Evolutionary conservation across 2,888 invertebrate species (phyloP), one percentile per base, ranked within the genome.

Genomic region (Mesorhabditis belari): DNA sequence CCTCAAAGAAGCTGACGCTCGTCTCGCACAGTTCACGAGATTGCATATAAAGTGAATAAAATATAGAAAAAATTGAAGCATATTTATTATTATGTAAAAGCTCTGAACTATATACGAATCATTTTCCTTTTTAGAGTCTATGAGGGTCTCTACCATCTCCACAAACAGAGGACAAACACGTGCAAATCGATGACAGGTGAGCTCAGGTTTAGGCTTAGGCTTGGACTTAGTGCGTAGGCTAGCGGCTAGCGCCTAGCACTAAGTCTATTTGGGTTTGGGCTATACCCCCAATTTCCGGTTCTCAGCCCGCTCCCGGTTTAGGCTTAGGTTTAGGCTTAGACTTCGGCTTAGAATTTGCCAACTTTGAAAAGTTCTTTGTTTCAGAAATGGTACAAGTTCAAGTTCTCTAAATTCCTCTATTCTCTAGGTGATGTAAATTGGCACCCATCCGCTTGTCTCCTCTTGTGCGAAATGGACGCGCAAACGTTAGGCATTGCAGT

Each of bases 401-500:
- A n/a, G 21, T 35, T n/a, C 24, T 25, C 51, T 25, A 44, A 55
- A 9, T 24, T 12, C 60, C 72, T 58, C 17, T 35, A 17, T 35
- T 35, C 17, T 35, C n/a, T 44, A 72, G 72, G 67, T 35, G 58
- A 59, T 6, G 61, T 65, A 23, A 65, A 67, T n/a, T 76, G 75
- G 75, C 75, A 74, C 54, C 70, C 76, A 23, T 63, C 63, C 49
- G 70, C 70, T 4, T 61, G 62, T 50, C 63, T 75, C 26, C 65
- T 76, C 55, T 26, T 75, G 5, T 64, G 72, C 25, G 73, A 76
- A 44, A 67, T 70, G 61, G 66, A 65, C 17, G 55, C 63, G 19
- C 66, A 64, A 6, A 61, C 71, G 12, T 53, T 75, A 5, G 75
- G 75, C 49, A 72, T 75, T 28, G 75, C 70, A 12, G 63, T 75